phyloP scores from a whole-genome alignment of 2,113 vertebrate genomes.

The Takifugu flavidus region DNA sequence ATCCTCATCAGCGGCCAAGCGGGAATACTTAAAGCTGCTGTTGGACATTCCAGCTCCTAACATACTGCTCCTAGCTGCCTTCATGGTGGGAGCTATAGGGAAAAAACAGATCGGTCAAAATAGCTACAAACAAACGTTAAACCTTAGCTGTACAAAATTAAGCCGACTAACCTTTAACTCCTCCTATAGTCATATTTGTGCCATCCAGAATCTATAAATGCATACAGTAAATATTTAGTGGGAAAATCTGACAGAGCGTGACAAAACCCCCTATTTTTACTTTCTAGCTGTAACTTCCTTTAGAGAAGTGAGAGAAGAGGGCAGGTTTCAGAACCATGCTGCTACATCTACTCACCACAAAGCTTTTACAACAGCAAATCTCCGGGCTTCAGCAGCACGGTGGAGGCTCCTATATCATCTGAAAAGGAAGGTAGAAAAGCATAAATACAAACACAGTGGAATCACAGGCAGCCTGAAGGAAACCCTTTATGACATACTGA shows the following conservation, averaged over 20 bases:
- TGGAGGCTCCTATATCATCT: not conserved
- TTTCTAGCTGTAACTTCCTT: not conserved
- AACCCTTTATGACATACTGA: not conserved
- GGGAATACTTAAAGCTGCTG: slow-evolving; percentile 93
- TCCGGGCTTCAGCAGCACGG: slow-evolving; percentile 5
- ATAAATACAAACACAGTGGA: not conserved
- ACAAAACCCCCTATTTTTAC: not conserved
- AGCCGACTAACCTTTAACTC: no score
- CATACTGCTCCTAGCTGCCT: slow-evolving; percentile 78
- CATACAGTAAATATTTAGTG: no score
- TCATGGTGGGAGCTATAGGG: slow-evolving; percentile 67
- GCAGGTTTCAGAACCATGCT: slow-evolving; percentile 9
- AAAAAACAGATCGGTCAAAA: not conserved
- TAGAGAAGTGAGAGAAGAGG: slow-evolving; percentile 1
- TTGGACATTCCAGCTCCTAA: slow-evolving; percentile 77
- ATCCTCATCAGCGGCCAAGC: slow-evolving; percentile 85
- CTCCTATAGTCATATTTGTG: no score
- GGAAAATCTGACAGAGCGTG: not conserved
- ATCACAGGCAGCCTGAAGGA: not conserved
- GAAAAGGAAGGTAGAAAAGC: no score
- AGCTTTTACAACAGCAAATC: slow-evolving; percentile 14
- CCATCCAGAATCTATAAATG: no score
- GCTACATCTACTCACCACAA: slow-evolving; percentile 16
- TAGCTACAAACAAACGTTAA: no score
- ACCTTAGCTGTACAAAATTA: no score